Conservation (phyloP, 2,797 vertebrate genomes). For the Gallinago nigripennis region DNA sequence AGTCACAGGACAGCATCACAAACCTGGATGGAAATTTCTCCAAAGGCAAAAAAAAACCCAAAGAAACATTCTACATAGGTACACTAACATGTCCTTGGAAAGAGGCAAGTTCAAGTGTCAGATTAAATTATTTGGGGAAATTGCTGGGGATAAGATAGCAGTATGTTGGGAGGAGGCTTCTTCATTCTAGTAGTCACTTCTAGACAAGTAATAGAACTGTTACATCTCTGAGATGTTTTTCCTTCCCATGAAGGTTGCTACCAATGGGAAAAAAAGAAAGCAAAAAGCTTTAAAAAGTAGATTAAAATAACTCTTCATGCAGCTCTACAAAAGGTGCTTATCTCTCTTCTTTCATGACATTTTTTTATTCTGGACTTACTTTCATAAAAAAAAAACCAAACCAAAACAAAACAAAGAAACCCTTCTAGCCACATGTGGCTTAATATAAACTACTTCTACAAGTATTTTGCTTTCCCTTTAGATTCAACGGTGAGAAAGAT, state of each 20-base stretch:
- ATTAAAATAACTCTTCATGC: background rate
- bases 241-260: background rate
- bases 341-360: background rate
- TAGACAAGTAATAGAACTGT: background rate
- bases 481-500: background rate
- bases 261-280: background rate
- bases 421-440: background rate
- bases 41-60: rapidly evolving
- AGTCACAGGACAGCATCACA: background rate
- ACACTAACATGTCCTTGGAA: background rate
- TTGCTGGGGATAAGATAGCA: background rate
- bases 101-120: background rate
- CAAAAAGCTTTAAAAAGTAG: background rate
- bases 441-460: background rate
- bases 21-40: background rate
- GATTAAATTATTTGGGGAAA: background rate
- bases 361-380: background rate
- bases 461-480: background rate
- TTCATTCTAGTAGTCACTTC: background rate
- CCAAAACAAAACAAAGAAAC: background rate
- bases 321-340: background rate
- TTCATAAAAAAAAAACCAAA: background rate
- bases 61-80: background rate
- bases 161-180: background rate
- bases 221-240: background rate